Evolutionary conservation across 1,140 invertebrate species (phyloP), one percentile per base, ranked within the genome.

Genomic region (Diachasmimorpha longicaudata): DNA sequence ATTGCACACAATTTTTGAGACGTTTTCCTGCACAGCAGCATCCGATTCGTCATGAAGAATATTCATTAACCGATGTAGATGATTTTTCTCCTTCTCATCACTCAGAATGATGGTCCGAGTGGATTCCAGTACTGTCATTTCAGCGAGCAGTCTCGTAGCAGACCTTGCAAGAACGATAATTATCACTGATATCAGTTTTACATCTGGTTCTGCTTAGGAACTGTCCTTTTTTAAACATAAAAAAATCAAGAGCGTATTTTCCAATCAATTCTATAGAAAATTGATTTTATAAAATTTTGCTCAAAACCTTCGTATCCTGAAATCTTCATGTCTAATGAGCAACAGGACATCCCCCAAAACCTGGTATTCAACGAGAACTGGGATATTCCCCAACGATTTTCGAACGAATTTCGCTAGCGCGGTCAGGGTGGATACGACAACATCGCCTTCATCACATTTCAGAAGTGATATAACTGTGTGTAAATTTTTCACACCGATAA

Each of bases 21-120:
- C 78, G 73, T 85, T 88, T 81, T 89, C 86, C 73, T 88, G 84
- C 69, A 88, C 81, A 55, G 85, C 87, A 8, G 77, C 52, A 42
- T 89, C 88, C 0, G 70, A 4, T 21, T 86, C 85, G 25, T 77
- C 76, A 0, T 23, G 70, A 1, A 85, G 36, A 23, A 82, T 58
- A 11, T 83, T 79, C 63, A 46, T 67, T 25, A 87, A 85, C 46
- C 79, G 42, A 21, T 16, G 48, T 21, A 86, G 76, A 70, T 86
- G 82, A 16, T n/a, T 23, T 42, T 84, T 58, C 11, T 63, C 23
- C 9, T 4, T 11, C 10, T 55, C 77, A 6, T 83, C 63, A 42
- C 85, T 48, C 0, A 88, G 55, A 16, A 52, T 19, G 72, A 81
- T 79, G 73, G 72, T 74, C 52, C 70, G 80, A 0, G 86, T 80